Conservation (phyloP, 2,113 vertebrate species). For the Ophthalmolycus amberensis region DNA sequence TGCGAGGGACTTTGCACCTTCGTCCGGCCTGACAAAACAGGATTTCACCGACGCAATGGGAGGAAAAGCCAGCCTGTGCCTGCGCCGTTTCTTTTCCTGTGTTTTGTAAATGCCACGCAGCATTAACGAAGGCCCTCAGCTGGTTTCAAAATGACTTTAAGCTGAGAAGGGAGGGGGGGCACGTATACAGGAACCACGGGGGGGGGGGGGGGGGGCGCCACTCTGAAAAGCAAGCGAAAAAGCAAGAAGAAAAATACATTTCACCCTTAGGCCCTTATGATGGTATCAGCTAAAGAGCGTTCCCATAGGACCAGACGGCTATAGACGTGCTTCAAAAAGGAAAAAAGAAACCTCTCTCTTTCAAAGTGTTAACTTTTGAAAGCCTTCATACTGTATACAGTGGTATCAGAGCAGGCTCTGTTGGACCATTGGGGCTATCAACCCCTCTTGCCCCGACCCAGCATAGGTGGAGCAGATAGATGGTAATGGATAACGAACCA, state of each 20-base stretch:
- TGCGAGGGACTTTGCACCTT: slow-evolving; percentile 64
- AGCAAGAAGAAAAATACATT: slow-evolving; percentile 48
- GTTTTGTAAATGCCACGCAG: slow-evolving; percentile 54
- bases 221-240: slow-evolving; percentile 47
- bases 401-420: slow-evolving; percentile 40
- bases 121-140: slow-evolving; percentile 60
- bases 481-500: slow-evolving; percentile 62
- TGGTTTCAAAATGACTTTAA: slow-evolving; percentile 62
- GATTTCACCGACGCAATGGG: slow-evolving; percentile 47
- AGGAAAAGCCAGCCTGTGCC: slow-evolving; percentile 34
- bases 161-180: slow-evolving; percentile 22
- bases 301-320: slow-evolving; percentile 53
- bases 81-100: slow-evolving; percentile 43
- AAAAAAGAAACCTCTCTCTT: slow-evolving; percentile 1
- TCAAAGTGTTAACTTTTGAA: slow-evolving; percentile 60
- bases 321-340: slow-evolving; percentile 21
- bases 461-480: slow-evolving; percentile 39
- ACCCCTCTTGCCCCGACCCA: slow-evolving; percentile 36
- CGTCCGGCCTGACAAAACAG: slow-evolving; percentile 48
- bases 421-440: slow-evolving; percentile 39
- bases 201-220: slow-evolving; percentile 27
- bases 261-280: slow-evolving; percentile 42
- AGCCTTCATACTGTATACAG: slow-evolving; percentile 40
- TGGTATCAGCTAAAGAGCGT: slow-evolving; percentile 59
- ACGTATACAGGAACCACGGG: slow-evolving; percentile 45